phyloP scores from a whole-genome alignment of 2,888 invertebrate species.

The Cephus rjabovi region DNA sequence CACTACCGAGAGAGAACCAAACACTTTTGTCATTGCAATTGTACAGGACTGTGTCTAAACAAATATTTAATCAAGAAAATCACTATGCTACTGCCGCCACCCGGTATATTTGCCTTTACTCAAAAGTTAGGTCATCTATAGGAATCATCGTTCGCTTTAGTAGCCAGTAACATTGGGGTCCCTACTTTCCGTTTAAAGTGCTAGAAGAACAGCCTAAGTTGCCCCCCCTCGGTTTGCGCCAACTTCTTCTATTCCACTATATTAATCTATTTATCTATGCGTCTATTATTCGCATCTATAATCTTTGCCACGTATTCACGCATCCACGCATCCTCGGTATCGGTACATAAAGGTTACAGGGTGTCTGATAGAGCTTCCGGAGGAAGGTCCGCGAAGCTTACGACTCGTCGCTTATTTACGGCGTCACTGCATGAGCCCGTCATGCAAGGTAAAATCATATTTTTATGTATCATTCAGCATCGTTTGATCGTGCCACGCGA shows the following conservation, averaged over 20 bases:
- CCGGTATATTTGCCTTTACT: conserved; percentile 54
- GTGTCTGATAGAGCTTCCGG: conserved; percentile 42
- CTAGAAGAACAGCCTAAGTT: conserved; percentile 78
- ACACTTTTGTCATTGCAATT: conserved; percentile 56
- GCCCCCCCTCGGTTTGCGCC: conserved; percentile 67
- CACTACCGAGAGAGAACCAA: conserved; percentile 79
- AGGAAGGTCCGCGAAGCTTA: conserved; percentile 8
- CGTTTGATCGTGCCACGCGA: too few species aligned
- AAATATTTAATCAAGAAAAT: conserved; percentile 35
- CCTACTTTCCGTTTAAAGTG: conserved; percentile 72
- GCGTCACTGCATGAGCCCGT: neutral
- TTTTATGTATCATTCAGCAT: neutral
- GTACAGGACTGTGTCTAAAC: conserved; percentile 51
- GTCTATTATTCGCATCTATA: neutral
- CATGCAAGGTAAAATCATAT: neutral
- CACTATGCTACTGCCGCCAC: conserved; percentile 64
- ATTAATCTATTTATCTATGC: conserved; percentile 45
- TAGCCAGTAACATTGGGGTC: conserved; percentile 64
- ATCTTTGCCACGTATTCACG: neutral
- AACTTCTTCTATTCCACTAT: conserved; percentile 29
- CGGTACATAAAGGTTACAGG: conserved; percentile 41
- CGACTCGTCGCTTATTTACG: neutral
- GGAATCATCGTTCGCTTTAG: conserved; percentile 29
- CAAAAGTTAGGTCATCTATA: conserved; percentile 43
- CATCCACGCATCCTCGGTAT: conserved; percentile 15